Evolutionary conservation across 1,140 invertebrate genomes (phyloP), one percentile per base, ranked within the genome.

Genomic region (Drosophila carrolli): DNA sequence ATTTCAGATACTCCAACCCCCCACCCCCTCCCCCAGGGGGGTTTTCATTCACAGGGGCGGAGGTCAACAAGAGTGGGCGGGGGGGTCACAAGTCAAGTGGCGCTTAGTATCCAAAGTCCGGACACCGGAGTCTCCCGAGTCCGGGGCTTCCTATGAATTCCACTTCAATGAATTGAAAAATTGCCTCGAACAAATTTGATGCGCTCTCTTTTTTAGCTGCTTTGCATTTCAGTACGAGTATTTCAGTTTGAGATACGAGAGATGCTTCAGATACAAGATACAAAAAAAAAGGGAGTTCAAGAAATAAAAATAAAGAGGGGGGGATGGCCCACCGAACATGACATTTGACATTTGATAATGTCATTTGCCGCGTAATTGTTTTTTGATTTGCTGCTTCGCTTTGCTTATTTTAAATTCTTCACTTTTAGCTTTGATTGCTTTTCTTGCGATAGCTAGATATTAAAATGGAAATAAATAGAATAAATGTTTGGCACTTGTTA

Each of bases 141-240:
- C 55, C 40, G 65, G 50, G 67, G 67, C 86, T 89, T 80, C 68
- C 71, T 81, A 89, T 81, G 84, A 88, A 89, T 88, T 88, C 84
- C 84, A 88, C 84, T 88, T 88, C 84, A 88, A 88, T 88, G 84
- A 88, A 88, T 88, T 88, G 84, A 88, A 89, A 88, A 88, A 89
- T 88, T 88, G 84, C 84, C 84, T 84, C 79, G 68, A 88, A 89
- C 84, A 81, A 88, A 84, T 88, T 88, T 89, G 84, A 82, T 81
- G 68, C 73, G 80, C 59, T 67, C 46, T n/a, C 43, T 50, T 60
- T 23, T 56, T 27, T 27, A 23, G 60, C 84, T 89, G 77, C 61
- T 89, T 89, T 88, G 79, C 84, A 89, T 88, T 89, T 79, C 46
- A 29, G 46, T 62, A 6, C 38, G 32, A 59, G 41, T 56, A 35